Conservation (phyloP, 2,888 invertebrate genomes). For the Morpho achilles region DNA sequence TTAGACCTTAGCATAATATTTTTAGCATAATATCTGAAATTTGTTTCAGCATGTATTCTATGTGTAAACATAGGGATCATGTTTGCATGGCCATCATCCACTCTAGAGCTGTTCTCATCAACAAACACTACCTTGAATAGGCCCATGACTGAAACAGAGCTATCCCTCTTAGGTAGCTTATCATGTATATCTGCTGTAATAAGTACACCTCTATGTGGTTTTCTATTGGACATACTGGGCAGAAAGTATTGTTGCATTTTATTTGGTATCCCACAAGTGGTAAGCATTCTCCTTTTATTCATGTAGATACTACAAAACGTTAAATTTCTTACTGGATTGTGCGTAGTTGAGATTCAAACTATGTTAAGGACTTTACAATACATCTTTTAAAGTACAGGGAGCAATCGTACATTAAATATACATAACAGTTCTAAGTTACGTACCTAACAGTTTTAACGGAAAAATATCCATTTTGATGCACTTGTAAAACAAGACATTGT, state of each 20-base stretch:
- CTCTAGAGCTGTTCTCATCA: conserved; percentile 46
- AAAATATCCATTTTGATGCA: no score
- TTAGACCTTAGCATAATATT: no score
- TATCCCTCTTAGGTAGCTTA: conserved; percentile 43
- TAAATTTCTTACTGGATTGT: no score
- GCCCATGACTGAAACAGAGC: conserved; percentile 40
- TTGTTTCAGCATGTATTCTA: conserved; percentile 47
- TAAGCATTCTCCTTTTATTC: conserved; percentile 9
- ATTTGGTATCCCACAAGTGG: conserved; percentile 29
- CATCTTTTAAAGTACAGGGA: no score
- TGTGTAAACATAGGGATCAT: conserved; percentile 47
- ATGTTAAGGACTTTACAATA: no score
- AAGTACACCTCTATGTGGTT: conserved; percentile 38
- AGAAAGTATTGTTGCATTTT: conserved; percentile 37
- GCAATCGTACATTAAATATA: no score
- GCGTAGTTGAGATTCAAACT: no score
- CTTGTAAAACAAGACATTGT: no score
- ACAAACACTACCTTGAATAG: conserved; percentile 38
- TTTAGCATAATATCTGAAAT: no score
- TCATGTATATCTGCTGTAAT: conserved; percentile 39
- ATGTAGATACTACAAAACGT: no score
- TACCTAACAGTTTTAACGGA: no score
- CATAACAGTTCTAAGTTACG: no score
- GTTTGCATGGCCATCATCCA: conserved; percentile 57
- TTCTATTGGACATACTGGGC: conserved; percentile 41